These are phyloP conservation scores for Nomada flava DNA, from an alignment of 2,888 invertebrate species.

Conservation along the genomic window DNA sequence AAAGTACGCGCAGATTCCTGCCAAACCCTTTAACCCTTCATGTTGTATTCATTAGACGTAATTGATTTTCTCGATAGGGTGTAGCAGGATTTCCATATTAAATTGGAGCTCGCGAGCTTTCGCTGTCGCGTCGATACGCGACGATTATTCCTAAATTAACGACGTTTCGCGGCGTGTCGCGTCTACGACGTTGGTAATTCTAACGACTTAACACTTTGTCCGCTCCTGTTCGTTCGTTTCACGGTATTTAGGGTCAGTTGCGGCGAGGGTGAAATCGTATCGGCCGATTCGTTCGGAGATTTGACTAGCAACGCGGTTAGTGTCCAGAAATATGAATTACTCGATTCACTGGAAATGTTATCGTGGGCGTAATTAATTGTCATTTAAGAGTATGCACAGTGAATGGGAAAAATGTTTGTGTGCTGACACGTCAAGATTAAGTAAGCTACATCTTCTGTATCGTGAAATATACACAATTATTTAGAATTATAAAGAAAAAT, in stretches of 20 bases:
- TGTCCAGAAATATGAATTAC: not conserved
- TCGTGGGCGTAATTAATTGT: no score
- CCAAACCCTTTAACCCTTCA: conserved; percentile 74
- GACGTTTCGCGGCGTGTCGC: conserved; percentile 61
- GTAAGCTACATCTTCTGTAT: no score
- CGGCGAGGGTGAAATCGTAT: not conserved
- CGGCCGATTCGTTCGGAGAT: no score
- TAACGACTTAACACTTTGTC: conserved; percentile 70
- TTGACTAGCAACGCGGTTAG: not conserved
- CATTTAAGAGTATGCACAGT: no score
- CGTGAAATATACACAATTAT: no score
- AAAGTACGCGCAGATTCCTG: conserved; percentile 58
- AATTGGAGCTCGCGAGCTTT: conserved; percentile 71
- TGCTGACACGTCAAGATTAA: no score
- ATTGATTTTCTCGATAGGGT: conserved; percentile 79
- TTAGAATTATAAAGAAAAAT: no score
- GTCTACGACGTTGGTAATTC: conserved; percentile 60
- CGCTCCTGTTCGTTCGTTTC: conserved; percentile 30
- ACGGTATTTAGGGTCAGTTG: conserved; percentile 16
- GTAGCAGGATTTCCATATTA: conserved; percentile 77
- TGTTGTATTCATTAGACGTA: conserved; percentile 80
- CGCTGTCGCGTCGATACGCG: conserved; percentile 58
- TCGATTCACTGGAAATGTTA: no score
- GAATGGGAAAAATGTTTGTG: no score
- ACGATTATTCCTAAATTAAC: conserved; percentile 76